A percentile compares a stretch with the other conserved stretches of the same genome.
Evolutionary conservation across 2,113 vertebrate genomes (phyloP).

Genomic region (Podilymbus podiceps): DNA sequence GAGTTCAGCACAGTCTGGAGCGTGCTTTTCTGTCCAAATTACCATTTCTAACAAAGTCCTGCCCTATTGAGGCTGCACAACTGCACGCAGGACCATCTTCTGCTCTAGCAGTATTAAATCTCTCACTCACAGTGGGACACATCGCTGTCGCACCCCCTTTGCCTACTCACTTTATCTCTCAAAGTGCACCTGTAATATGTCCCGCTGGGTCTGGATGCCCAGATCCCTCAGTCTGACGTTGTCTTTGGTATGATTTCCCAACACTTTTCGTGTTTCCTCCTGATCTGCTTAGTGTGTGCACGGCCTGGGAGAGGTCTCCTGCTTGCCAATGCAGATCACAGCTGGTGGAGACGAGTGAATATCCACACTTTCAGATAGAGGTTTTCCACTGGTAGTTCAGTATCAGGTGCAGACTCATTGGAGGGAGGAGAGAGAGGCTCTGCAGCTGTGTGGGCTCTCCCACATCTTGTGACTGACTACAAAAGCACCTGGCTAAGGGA

Average conservation of each 20-base stretch:
- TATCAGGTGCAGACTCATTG: not conserved
- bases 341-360: not conserved
- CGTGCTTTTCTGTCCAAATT: not conserved
- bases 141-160: not conserved
- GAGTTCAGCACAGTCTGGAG: not conserved
- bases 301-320: not conserved
- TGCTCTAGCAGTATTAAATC: not conserved
- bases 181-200: not conserved
- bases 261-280: not conserved
- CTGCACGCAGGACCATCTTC: not conserved
- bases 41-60: not conserved
- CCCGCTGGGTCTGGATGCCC: not conserved
- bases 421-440: not conserved
- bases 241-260: not conserved
- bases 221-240: not conserved
- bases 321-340: not conserved
- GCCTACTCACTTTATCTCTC: not conserved
- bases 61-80: not conserved
- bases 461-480: not conserved
- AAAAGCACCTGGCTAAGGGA: not conserved
- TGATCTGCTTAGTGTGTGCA: not conserved
- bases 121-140: not conserved
- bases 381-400: not conserved
- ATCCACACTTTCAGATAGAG: no score
- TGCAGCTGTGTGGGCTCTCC: not conserved